Evolutionary conservation across 2,888 invertebrate genomes (phyloP).

Genomic region (Caenorhabditis auriculariae): DNA sequence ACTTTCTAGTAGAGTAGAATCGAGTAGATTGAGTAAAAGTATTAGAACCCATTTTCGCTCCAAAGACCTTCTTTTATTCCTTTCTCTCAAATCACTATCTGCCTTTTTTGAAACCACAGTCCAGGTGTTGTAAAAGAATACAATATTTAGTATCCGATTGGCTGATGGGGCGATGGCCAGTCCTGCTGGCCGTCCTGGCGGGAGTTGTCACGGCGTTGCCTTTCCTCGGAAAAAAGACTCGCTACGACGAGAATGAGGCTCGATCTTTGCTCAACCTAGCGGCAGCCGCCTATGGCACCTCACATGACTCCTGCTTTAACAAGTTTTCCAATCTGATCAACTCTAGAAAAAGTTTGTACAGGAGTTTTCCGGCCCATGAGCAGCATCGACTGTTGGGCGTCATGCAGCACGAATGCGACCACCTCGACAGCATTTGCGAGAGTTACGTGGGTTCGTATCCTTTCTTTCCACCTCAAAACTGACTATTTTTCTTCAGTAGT

Average conservation of each 20-base stretch:
- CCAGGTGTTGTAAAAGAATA: too few species aligned
- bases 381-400: conserved; percentile 8
- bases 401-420: conserved; percentile 31
- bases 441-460: conserved; percentile 27
- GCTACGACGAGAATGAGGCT: conserved; percentile 50
- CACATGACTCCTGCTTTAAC: conserved; percentile 44
- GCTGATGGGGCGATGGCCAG: too few species aligned
- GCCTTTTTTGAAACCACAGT: too few species aligned
- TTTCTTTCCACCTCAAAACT: not conserved
- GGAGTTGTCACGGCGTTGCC: too few species aligned
- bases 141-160: too few species aligned
- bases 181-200: too few species aligned
- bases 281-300: conserved; percentile 50
- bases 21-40: too few species aligned
- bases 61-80: too few species aligned
- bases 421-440: conserved; percentile 47
- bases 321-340: conserved; percentile 20
- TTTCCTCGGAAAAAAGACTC: conserved; percentile 29
- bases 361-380: conserved; percentile 23
- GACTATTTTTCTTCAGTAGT: conserved; percentile 32
- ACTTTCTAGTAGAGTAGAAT: too few species aligned
- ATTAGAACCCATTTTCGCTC: too few species aligned
- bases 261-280: conserved; percentile 43
- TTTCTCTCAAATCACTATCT: too few species aligned
- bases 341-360: conserved; percentile 1